A percentile compares a stretch with the other conserved stretches of the same genome.
Evolutionary conservation across 2,888 invertebrate genomes (phyloP).

Genomic region (Leptogaster cylindrica): DNA sequence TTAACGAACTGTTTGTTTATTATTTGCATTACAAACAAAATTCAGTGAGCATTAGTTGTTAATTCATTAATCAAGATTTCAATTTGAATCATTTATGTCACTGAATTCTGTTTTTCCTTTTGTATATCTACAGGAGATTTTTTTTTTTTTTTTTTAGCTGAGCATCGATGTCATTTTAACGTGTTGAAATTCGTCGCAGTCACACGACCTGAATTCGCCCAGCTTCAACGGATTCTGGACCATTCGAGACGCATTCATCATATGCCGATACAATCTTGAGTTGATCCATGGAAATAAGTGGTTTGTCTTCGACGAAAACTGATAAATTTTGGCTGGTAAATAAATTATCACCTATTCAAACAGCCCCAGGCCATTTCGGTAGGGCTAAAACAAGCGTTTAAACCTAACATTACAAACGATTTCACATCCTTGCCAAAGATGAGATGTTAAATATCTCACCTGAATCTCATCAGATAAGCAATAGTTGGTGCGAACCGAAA

Average conservation of each 20-base stretch:
- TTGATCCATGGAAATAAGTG: slow-evolving; percentile 23
- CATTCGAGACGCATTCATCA: slow-evolving; percentile 32
- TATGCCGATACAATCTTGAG: slow-evolving; percentile 23
- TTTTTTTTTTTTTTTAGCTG: neutral
- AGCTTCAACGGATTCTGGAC: neutral
- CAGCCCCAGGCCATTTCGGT: slow-evolving; percentile 24
- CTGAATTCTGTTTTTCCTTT: too few species aligned
- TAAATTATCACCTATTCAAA: slow-evolving; percentile 46
- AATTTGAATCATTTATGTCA: neutral
- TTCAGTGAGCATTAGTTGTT: slow-evolving; percentile 1
- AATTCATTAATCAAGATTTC: slow-evolving; percentile 10
- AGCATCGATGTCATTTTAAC: neutral
- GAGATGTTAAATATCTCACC: slow-evolving; percentile 44
- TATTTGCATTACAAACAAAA: slow-evolving; percentile 16
- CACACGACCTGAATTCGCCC: too few species aligned
- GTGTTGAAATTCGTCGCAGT: too few species aligned
- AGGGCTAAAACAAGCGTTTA: slow-evolving; percentile 7
- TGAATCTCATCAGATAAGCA: slow-evolving; percentile 36
- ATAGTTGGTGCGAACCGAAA: slow-evolving; percentile 28
- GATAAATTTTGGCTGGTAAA: slow-evolving; percentile 2
- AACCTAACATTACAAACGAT: slow-evolving; percentile 32
- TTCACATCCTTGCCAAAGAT: slow-evolving; percentile 14
- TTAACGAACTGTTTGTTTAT: slow-evolving; percentile 38
- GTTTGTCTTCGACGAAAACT: slow-evolving; percentile 7
- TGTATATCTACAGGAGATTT: too few species aligned